Evolutionary conservation across 2,888 invertebrate genomes (phyloP).

Genomic region (Tiliacea citrago): DNA sequence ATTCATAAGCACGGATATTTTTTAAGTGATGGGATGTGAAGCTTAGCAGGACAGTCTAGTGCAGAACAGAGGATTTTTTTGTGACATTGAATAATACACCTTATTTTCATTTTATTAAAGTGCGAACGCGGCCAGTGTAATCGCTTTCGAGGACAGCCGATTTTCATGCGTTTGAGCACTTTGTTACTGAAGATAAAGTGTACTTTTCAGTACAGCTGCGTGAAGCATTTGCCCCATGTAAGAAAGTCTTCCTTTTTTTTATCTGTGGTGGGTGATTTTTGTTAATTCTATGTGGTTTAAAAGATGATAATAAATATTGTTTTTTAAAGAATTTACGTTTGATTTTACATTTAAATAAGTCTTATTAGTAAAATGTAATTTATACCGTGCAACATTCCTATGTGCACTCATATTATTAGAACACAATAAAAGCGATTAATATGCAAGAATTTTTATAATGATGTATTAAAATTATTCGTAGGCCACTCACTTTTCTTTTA

Average conservation of each 20-base stretch:
- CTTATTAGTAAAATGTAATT: background rate
- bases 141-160: background rate
- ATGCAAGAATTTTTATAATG: background rate
- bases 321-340: background rate
- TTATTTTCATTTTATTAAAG: background rate
- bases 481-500: background rate
- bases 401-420: background rate
- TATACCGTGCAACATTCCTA: background rate
- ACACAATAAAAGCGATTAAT: background rate
- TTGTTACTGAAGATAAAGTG: background rate
- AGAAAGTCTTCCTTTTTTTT: slow-evolving; percentile 16
- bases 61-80: background rate
- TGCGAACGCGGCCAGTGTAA: background rate
- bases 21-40: background rate
- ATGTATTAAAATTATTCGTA: background rate
- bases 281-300: slow-evolving; percentile 10
- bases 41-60: background rate
- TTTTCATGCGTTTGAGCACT: background rate
- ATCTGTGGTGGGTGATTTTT: slow-evolving; percentile 40
- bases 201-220: background rate
- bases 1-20: background rate
- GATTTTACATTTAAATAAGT: slow-evolving; percentile 1
- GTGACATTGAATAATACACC: background rate
- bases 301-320: slow-evolving; percentile 26
- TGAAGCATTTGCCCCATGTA: background rate